Conservation (phyloP, 2,797 vertebrate species). For the Enteromius viviparus region DNA sequence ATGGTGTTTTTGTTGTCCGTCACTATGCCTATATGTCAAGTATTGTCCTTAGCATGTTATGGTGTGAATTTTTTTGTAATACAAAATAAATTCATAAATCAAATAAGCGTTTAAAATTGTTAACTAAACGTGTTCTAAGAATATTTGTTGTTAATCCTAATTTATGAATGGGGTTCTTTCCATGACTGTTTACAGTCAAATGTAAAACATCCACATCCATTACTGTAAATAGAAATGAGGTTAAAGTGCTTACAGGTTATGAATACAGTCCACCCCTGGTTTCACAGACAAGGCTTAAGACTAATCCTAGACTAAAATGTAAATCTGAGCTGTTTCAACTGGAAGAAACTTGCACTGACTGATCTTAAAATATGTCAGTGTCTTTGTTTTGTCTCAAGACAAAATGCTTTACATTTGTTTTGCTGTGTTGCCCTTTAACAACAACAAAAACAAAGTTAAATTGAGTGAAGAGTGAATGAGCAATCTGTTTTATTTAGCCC, state of each 20-base stretch:
- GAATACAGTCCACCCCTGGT: no score
- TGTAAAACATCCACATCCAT: neutral
- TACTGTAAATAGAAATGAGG: neutral
- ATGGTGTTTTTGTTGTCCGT: neutral
- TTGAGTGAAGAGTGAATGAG: neutral
- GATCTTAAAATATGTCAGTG: no score
- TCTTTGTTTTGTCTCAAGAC: no score
- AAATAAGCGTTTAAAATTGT: neutral
- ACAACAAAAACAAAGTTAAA: neutral
- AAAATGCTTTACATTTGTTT: neutral
- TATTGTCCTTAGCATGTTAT: neutral
- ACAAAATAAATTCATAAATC: neutral
- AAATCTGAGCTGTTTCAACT: no score
- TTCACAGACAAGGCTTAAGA: no score
- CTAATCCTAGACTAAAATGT: no score
- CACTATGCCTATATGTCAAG: neutral
- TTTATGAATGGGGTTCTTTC: neutral
- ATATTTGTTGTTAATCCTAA: neutral
- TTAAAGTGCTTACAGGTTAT: neutral
- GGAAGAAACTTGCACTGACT: no score
- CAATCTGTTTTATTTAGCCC: neutral
- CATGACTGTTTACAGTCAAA: neutral
- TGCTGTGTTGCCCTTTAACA: neutral
- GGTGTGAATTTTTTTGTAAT: neutral
- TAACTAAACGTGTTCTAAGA: neutral